Conservation (phyloP, 2,888 invertebrate genomes). For the Euplagia quadripunctaria region DNA sequence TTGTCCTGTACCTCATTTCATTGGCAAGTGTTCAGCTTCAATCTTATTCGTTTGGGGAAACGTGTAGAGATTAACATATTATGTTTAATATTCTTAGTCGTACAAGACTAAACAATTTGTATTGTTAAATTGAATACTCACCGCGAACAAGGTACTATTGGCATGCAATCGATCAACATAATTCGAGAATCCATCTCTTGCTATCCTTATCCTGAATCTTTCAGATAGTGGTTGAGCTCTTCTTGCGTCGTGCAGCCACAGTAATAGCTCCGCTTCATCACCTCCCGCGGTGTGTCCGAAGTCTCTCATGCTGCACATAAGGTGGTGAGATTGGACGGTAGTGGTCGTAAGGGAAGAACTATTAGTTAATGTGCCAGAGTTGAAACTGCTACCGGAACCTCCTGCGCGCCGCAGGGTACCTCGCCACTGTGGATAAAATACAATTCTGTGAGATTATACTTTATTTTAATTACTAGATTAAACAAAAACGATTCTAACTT, state of each 20-base stretch:
- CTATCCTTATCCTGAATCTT: conserved; percentile 95
- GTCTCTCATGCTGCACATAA: conserved; percentile 93
- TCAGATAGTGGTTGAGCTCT: conserved; percentile 94
- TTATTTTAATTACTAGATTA: no score
- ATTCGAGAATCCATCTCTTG: conserved; percentile 96
- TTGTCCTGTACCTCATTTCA: no score
- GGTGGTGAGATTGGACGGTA: conserved; percentile 85
- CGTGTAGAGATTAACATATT: no score
- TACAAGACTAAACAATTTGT: no score
- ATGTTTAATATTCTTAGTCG: neutral
- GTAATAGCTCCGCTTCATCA: conserved; percentile 95
- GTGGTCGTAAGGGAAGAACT: conserved; percentile 59
- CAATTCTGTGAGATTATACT: no score
- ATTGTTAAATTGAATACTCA: conserved; percentile 62
- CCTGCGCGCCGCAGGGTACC: conserved; percentile 82
- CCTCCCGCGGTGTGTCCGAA: conserved; percentile 96
- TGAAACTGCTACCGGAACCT: conserved; percentile 83
- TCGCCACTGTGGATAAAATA: conserved; percentile 72
- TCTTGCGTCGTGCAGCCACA: conserved; percentile 94
- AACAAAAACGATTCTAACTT: no score
- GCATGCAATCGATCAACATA: conserved; percentile 95
- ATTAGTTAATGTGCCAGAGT: conserved; percentile 78
- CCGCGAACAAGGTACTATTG: conserved; percentile 96
- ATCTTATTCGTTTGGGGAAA: no score
- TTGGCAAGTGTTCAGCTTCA: no score